Percentiles rank a stretch among this genome's conserved stretches.
phyloP scores from a whole-genome alignment of 2,113 vertebrate species.

The Melanerpes formicivorus region DNA sequence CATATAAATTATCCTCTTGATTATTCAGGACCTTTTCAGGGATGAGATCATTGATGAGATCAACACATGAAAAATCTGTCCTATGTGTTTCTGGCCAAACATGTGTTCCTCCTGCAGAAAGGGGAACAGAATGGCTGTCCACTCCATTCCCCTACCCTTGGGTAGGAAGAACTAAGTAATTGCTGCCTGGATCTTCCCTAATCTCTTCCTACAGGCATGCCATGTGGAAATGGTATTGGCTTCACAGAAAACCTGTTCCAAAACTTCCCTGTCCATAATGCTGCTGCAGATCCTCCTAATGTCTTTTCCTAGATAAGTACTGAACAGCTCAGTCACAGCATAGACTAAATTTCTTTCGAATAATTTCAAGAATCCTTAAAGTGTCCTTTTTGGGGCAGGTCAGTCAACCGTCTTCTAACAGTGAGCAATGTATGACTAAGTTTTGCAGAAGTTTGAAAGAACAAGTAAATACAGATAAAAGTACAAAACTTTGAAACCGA shows the following conservation, averaged over 20 bases:
- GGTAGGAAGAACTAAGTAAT: neutral
- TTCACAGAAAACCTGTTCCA: neutral
- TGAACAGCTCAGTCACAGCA: neutral
- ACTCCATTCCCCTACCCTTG: neutral
- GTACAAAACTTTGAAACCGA: neutral
- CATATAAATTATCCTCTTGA: slow-evolving; percentile 40
- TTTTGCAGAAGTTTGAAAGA: neutral
- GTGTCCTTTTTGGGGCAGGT: neutral
- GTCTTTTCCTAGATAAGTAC: neutral
- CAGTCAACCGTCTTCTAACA: neutral
- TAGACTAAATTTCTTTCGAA: neutral
- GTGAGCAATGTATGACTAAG: neutral
- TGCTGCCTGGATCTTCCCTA: neutral
- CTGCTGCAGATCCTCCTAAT: neutral
- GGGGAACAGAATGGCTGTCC: neutral
- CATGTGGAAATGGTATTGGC: neutral
- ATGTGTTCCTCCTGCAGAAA: neutral
- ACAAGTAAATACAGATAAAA: neutral
- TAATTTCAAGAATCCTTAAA: neutral
- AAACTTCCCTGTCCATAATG: neutral
- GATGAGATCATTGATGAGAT: slow-evolving; percentile 66
- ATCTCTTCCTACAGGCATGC: neutral
- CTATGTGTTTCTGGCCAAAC: neutral
- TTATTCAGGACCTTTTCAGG: slow-evolving; percentile 30
- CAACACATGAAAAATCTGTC: slow-evolving; percentile 20